Evolutionary conservation across 2,888 invertebrate genomes (phyloP).

Genomic region (Amphipyra tragopoginis): DNA sequence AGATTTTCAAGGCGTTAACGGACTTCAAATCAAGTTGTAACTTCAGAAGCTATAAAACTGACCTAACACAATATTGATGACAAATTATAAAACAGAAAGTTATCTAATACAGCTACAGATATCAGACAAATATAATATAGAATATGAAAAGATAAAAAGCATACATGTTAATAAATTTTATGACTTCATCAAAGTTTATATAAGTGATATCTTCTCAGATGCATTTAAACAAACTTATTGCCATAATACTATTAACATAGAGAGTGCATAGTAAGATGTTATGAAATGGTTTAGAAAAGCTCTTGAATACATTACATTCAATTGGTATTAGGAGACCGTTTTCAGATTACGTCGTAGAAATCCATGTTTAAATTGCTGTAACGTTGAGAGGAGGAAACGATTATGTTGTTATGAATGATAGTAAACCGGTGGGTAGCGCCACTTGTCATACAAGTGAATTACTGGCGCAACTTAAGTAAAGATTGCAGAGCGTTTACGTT

Average conservation of each 20-base stretch:
- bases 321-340: conserved; percentile 30
- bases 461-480: conserved; percentile 14
- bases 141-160: conserved; percentile 18
- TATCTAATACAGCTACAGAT: background rate
- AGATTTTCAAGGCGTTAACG: conserved; percentile 21
- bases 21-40: background rate
- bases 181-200: conserved; percentile 39
- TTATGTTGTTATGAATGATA: conserved; percentile 50
- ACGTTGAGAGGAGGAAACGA: conserved; percentile 47
- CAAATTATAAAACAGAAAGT: background rate
- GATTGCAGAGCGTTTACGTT: conserved; percentile 25
- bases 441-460: conserved; percentile 46
- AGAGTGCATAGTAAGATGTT: conserved; percentile 29
- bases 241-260: conserved; percentile 17
- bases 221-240: conserved; percentile 35
- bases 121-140: background rate
- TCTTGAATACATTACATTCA: conserved; percentile 30
- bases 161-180: conserved; percentile 24
- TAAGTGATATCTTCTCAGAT: conserved; percentile 24
- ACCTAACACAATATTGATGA: conserved; percentile 2
- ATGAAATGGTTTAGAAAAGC: conserved; percentile 36
- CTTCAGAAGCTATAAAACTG: conserved; percentile 5
- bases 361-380: conserved; percentile 35
- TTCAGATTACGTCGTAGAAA: conserved; percentile 48
- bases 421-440: conserved; percentile 28